Evolutionary conservation across 2,888 invertebrate species (phyloP).

Genomic region (Tholera decimalis): DNA sequence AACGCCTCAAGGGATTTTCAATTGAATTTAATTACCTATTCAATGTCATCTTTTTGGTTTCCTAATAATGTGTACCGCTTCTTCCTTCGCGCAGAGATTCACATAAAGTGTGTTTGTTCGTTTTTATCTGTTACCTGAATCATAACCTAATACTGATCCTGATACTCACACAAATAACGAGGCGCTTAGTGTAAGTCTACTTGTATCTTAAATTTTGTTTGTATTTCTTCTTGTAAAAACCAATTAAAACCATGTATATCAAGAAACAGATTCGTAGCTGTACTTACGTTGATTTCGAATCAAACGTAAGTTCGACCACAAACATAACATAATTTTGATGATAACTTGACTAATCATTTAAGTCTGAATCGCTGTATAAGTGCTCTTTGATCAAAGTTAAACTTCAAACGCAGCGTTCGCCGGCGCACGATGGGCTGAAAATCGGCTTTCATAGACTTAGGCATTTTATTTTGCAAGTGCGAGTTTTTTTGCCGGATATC

Average conservation of each 20-base stretch:
- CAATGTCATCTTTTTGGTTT: slow-evolving; percentile 2
- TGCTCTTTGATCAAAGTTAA: slow-evolving; percentile 28
- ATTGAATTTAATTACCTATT: slow-evolving; percentile 9
- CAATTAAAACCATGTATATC: neutral
- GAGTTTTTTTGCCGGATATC: too few species aligned
- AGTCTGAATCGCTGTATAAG: neutral
- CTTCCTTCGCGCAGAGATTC: slow-evolving; percentile 6
- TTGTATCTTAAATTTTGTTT: slow-evolving; percentile 4
- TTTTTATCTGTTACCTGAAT: slow-evolving; percentile 21
- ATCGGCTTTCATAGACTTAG: too few species aligned
- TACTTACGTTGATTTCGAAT: neutral
- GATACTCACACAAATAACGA: too few species aligned
- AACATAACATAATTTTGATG: neutral
- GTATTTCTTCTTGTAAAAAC: neutral
- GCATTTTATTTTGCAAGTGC: too few species aligned
- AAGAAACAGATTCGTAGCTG: neutral
- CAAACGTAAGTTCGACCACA: neutral
- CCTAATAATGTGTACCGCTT: slow-evolving; percentile 35
- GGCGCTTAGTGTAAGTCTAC: slow-evolving; percentile 4
- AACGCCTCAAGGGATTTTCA: slow-evolving; percentile 1
- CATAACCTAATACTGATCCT: slow-evolving; percentile 21
- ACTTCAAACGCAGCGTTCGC: slow-evolving; percentile 17
- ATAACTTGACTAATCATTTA: neutral
- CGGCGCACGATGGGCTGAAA: too few species aligned
- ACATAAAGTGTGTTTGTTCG: slow-evolving; percentile 14